Evolutionary conservation across 2,797 vertebrate genomes (phyloP).

Genomic region (Psittacula echo): DNA sequence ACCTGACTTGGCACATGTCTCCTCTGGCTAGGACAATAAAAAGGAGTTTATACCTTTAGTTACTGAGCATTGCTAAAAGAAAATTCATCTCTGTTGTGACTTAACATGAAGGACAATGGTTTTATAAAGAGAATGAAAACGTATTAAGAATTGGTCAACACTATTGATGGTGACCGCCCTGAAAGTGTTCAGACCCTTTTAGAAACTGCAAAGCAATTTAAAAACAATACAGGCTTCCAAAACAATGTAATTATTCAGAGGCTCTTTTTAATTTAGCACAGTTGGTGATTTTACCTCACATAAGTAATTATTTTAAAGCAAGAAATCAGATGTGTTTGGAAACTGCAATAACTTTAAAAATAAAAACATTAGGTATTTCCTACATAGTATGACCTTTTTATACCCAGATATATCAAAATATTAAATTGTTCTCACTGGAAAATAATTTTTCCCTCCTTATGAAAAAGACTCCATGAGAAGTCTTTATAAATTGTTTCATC

Average conservation of each 20-base stretch:
- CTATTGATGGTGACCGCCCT: background rate
- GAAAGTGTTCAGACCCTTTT: background rate
- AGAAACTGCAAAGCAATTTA: background rate
- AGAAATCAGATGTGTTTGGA: background rate
- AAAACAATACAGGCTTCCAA: background rate
- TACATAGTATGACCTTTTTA: background rate
- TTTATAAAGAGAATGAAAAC: background rate
- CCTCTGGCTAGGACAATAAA: slow-evolving; percentile 7
- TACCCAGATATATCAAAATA: background rate
- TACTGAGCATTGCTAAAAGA: slow-evolving; percentile 6
- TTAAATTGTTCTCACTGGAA: background rate
- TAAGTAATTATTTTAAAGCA: background rate
- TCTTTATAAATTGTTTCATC: background rate
- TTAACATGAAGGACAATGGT: background rate
- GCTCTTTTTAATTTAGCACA: background rate
- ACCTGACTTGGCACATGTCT: slow-evolving; percentile 13
- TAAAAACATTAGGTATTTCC: background rate
- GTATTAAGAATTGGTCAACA: background rate
- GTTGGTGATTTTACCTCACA: background rate
- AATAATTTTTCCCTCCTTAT: background rate
- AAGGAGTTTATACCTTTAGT: background rate
- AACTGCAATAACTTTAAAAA: background rate
- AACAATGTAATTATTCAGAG: background rate
- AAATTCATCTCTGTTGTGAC: background rate
- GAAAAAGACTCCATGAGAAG: background rate